Evolutionary conservation across 1,140 invertebrate genomes (phyloP), one percentile per base, ranked within the genome.

Genomic region (Acromyrmex echinatior): DNA sequence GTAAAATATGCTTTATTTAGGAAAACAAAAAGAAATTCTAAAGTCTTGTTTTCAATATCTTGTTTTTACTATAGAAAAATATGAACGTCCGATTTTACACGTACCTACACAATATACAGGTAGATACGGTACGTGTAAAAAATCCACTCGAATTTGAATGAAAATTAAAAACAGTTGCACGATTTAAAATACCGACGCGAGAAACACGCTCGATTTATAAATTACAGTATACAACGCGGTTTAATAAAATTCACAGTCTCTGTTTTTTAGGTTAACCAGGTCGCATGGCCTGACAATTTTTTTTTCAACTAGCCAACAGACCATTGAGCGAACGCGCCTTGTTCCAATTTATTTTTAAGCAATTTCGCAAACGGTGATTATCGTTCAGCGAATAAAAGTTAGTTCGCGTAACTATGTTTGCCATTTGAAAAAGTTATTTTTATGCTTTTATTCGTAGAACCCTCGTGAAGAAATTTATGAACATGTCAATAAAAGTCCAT

Each of bases 271-370:
- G 74, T 86, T 78, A 51, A 86, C 82, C 74, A 66, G 21, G 31
- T 16, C 49, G 35, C 74, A 45, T 10, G 4, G 14, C 6, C 39
- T 80, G 60, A 56, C 49, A 70, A 58, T 68, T 80, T 39, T 68
- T 66, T 65, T 78, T 31, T 65, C 45, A 14, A 45, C 18, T 18
- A 39, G 53, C 74, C 74, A 65, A 56, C 82, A 39, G 49, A 78
- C 63, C 78, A 80, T 79, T 65, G 79, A 77, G 51, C 71, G 21
- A 14, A 63, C 49, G 53, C 58, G 58, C 70, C 68, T 45, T 86
- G 51, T 66, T 80, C 62, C 84, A 53, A 86, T 78, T 79, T 79
- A 86, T 86, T 86, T 84, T 84, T 84, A 84, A 84, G 70, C 80
- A 84, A 53, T 62, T 84, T 49, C 21, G 21, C 51, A 21, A 81